Evolutionary conservation across 2,888 invertebrate genomes (phyloP).

Genomic region (Epirrhoe alternata): DNA sequence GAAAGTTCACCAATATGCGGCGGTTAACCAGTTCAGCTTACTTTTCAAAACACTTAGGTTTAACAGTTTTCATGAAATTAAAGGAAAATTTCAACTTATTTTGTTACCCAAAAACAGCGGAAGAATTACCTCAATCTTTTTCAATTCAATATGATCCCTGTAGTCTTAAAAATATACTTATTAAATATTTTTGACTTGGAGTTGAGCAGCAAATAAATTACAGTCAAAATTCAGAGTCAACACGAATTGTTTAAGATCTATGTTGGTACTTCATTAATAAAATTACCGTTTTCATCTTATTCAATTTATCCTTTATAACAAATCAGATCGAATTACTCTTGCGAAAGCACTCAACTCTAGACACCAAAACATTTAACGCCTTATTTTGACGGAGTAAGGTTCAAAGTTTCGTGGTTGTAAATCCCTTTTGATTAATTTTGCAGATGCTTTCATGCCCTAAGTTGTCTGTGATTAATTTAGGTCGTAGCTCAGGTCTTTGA

Average conservation of each 20-base stretch:
- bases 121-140: no score
- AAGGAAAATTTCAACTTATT: no score
- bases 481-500: conserved; percentile 26
- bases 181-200: no score
- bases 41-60: background rate
- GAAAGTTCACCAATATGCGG: conserved; percentile 5
- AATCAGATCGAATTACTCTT: conserved; percentile 14
- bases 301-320: conserved; percentile 14
- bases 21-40: conserved; percentile 7
- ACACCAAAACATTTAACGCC: background rate
- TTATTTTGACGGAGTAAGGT: conserved; percentile 10
- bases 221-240: background rate
- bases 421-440: conserved; percentile 28
- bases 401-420: background rate
- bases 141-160: no score
- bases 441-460: conserved; percentile 29
- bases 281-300: conserved; percentile 1
- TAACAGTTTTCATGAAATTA: background rate
- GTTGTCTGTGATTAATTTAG: conserved; percentile 31
- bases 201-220: no score
- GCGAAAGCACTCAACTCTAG: conserved; percentile 10
- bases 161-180: no score
- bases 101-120: no score
- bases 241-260: background rate
- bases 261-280: background rate